Percentiles rank a stretch among this genome's conserved stretches.
These are phyloP conservation scores for Phalera bucephala DNA, from an alignment of 2,888 invertebrate species.

Conservation along the genomic window DNA sequence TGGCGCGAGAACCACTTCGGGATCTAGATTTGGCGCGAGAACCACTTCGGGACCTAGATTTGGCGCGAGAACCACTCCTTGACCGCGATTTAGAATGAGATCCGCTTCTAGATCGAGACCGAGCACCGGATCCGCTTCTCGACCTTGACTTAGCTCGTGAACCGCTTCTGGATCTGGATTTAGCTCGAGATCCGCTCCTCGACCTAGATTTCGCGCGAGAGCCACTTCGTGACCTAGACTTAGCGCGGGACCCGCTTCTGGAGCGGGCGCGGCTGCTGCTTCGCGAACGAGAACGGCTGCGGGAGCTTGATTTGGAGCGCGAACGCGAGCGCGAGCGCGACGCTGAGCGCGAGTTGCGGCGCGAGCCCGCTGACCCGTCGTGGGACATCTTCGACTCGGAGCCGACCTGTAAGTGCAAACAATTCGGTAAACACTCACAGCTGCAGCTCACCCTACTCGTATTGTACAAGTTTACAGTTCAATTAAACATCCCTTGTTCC, in stretches of 20 bases:
- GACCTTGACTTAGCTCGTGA: constrained; percentile 38
- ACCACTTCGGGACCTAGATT: constrained; percentile 12
- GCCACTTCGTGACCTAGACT: neutral
- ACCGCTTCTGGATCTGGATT: constrained; percentile 38
- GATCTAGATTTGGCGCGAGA: constrained; percentile 14
- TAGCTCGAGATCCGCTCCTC: constrained; percentile 24
- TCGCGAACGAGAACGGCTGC: constrained; percentile 10
- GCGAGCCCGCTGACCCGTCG: constrained; percentile 47
- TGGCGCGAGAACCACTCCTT: constrained; percentile 16
- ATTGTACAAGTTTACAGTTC: too few relatives aligned
- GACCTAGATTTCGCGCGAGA: neutral
- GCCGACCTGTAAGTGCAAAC: constrained; percentile 58
- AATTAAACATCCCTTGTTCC: too few relatives aligned
- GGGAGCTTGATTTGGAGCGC: constrained; percentile 40
- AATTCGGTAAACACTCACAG: neutral
- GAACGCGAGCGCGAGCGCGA: too few relatives aligned
- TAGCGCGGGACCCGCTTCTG: neutral
- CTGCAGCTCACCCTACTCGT: too few relatives aligned
- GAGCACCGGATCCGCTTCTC: constrained; percentile 39
- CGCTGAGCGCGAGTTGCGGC: constrained; percentile 41
- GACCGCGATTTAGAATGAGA: constrained; percentile 19
- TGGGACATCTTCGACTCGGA: constrained; percentile 63
- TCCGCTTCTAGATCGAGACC: constrained; percentile 5
- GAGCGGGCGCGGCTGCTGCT: constrained; percentile 26
- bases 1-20: constrained; percentile 22